These are phyloP conservation scores for Plutella xylostella DNA, from an alignment of 2,888 invertebrate genomes.

Conservation along the genomic window DNA sequence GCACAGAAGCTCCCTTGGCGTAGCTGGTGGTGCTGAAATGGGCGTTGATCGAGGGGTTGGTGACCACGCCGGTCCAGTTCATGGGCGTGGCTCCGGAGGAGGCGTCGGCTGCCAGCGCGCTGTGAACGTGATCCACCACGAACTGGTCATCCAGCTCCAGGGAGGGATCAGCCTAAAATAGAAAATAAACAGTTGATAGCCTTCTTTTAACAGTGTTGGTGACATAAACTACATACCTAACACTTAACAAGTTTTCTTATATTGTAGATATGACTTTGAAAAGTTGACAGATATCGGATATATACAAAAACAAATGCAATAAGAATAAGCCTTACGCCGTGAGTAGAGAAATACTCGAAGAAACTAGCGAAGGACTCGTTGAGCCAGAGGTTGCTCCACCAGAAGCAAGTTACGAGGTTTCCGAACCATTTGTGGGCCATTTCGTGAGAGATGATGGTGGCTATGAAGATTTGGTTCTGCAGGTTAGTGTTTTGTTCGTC, in stretches of 20 bases:
- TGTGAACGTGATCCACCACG: constrained; percentile 75
- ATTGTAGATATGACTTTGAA: too few species aligned
- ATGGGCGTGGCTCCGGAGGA: constrained; percentile 43
- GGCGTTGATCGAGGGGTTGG: constrained; percentile 58
- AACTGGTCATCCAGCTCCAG: constrained; percentile 71
- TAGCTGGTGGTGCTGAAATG: constrained; percentile 79
- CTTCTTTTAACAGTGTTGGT: too few species aligned
- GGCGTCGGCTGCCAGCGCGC: constrained; percentile 71
- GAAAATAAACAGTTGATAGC: constrained; percentile 12
- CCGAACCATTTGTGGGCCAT: constrained; percentile 89
- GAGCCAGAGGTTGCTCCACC: constrained; percentile 83
- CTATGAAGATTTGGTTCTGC: constrained; percentile 59
- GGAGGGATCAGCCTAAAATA: constrained; percentile 37
- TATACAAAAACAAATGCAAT: neutral
- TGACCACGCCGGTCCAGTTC: constrained; percentile 65
- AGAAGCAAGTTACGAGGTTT: constrained; percentile 79
- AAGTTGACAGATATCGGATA: neutral
- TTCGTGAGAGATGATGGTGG: constrained; percentile 79
- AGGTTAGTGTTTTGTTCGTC: constrained; percentile 51
- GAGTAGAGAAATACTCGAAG: constrained; percentile 77
- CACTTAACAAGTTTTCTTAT: too few species aligned
- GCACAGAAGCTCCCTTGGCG: constrained; percentile 73
- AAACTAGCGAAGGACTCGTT: constrained; percentile 78
- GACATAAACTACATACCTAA: too few species aligned
- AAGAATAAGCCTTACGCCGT: constrained; percentile 42